A percentile compares a stretch with the other conserved stretches of the same genome.
Conservation (phyloP, 2,797 vertebrate genomes). For the Sebastes wilsoni region DNA sequence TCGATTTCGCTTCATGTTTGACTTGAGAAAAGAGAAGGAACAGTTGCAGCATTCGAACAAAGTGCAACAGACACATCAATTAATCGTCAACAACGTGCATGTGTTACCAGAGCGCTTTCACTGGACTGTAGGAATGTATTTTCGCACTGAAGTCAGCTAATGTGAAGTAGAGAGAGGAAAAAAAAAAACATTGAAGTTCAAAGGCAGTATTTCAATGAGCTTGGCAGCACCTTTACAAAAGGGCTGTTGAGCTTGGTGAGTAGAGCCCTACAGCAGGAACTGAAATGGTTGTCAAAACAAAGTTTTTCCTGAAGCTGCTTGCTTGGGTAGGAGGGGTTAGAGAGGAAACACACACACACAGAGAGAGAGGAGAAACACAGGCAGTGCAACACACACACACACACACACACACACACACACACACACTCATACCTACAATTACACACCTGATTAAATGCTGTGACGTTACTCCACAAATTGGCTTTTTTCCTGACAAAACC, state of each 20-base stretch:
- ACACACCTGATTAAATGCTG: constrained; percentile 26
- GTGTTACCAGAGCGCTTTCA: background rate
- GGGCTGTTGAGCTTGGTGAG: constrained; percentile 19
- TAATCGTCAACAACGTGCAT: constrained; percentile 22
- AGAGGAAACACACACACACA: background rate
- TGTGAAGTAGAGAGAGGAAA: background rate
- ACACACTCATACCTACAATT: background rate
- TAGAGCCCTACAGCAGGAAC: constrained; percentile 13
- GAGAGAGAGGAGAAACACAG: background rate
- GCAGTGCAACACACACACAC: background rate
- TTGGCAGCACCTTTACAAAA: constrained; percentile 37
- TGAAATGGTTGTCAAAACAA: constrained; percentile 53
- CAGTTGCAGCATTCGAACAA: constrained; percentile 12
- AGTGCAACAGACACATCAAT: constrained; percentile 30
- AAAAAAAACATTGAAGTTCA: constrained; percentile 29
- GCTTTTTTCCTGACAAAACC: constrained; percentile 29
- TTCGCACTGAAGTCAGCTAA: constrained; percentile 15
- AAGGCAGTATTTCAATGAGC: constrained; percentile 45
- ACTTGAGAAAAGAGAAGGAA: background rate
- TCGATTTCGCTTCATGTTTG: background rate
- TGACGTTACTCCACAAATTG: constrained; percentile 2
- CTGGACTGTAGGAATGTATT: constrained; percentile 11
- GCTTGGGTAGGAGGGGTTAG: background rate
- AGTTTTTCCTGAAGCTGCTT: constrained; percentile 31
- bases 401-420: background rate